Evolutionary conservation across 2,888 invertebrate genomes (phyloP), one percentile per base, ranked within the genome.

Genomic region (Silvanus unidentatus): DNA sequence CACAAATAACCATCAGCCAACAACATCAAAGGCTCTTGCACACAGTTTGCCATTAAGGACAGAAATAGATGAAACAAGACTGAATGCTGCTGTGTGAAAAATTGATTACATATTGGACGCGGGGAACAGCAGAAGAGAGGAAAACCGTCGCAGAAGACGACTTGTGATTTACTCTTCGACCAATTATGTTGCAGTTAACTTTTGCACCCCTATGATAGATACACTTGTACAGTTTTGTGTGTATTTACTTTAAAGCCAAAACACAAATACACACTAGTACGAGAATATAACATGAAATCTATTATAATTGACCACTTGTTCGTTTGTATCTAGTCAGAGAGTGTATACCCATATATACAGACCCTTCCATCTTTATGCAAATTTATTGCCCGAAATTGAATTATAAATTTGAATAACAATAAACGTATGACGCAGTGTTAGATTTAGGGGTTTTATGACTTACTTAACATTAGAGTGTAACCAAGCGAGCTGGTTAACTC

Each of bases 341-440:
- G 57, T 47, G 15, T 13, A 32, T 32, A 32, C 14, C 3, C 3
- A 37, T 16, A 37, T 13, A 37, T 3, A 37, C 53, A 54, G 63
- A 65, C 68, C 68, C 68, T 67, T 66, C 59, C 60, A 55, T 66
- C 66, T 67, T 69, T 71, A 71, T 71, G 71, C 66, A 71, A 71
- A 71, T 71, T 69, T 68, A 68, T 69, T 65, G 65, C 65, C 69
- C 68, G 65, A 69, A 71, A 71, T 71, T 71, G 70, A 71, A 71
- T 71, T 70, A 71, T 69, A 69, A 70, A 71, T 71, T 71, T 71
- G 70, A 71, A 71, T 71, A 70, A 71, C 69, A 71, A 71, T 70
- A 65, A 54, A 66, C 62, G 65, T 63, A 63, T 69, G 69, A 69
- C 69, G 70, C 61, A 67, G 64, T 60, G 64, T 62, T 62, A 62